Percentiles rank a stretch among this genome's conserved stretches.
Conservation (phyloP, 1,140 invertebrate genomes). For the Saxidomus purpurata region DNA sequence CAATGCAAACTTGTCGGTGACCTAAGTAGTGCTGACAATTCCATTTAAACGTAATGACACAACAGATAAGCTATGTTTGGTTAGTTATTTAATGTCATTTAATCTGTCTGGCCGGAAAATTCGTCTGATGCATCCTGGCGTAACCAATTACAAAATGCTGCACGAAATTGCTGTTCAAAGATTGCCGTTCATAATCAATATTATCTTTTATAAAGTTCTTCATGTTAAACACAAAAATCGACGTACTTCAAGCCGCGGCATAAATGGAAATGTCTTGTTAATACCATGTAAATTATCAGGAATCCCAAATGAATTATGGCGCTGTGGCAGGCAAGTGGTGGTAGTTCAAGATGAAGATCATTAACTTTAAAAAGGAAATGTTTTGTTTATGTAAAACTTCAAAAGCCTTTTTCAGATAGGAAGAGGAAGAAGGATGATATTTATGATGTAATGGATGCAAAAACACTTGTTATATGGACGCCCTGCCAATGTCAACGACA, state of each 20-base stretch:
- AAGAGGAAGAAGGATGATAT: no score
- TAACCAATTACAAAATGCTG: neutral
- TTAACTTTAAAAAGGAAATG: neutral
- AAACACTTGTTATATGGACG: neutral
- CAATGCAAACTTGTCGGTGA: no score
- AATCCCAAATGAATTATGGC: neutral
- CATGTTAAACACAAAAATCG: constrained; percentile 11
- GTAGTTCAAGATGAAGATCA: neutral
- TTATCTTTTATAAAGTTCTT: neutral
- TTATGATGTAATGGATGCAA: neutral
- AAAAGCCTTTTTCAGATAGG: neutral
- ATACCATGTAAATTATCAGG: constrained; percentile 9
- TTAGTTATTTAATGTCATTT: neutral
- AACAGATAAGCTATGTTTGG: no score
- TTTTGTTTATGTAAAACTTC: neutral
- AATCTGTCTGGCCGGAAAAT: neutral
- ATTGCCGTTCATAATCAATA: neutral
- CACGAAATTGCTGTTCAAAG: neutral
- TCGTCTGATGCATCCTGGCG: neutral
- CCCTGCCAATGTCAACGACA: no score
- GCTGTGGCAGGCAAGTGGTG: neutral
- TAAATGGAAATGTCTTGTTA: constrained; percentile 25
- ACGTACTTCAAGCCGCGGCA: neutral
- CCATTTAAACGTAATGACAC: no score
- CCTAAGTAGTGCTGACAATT: no score